Evolutionary conservation across 2,888 invertebrate genomes (phyloP).

Genomic region (Cosmia pyralina): DNA sequence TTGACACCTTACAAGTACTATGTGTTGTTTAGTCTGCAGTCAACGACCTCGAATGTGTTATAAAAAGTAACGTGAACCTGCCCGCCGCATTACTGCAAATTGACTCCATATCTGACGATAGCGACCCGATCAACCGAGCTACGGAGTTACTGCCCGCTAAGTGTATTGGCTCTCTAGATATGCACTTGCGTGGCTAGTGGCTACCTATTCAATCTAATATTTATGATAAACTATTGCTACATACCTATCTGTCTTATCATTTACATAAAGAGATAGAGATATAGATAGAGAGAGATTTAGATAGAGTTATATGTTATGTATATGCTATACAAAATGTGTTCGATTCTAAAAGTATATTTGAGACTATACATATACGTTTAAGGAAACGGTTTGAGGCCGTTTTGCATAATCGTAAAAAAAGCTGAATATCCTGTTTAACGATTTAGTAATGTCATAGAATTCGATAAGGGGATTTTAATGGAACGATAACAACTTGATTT

Average conservation of each 20-base stretch:
- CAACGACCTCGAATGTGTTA: conserved; percentile 79
- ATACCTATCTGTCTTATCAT: conserved; percentile 36
- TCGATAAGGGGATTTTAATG: conserved; percentile 46
- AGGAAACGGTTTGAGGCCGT: conserved; percentile 9
- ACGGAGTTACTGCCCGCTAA: conserved; percentile 59
- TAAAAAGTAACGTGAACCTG: conserved; percentile 87
- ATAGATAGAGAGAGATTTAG: no score
- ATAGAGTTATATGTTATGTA: no score
- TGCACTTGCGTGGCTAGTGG: conserved; percentile 45
- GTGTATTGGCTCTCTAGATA: conserved; percentile 67
- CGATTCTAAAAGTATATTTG: conserved; percentile 14
- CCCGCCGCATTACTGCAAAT: conserved; percentile 84
- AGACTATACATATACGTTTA: background rate
- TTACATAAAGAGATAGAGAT: no score
- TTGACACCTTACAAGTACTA: conserved; percentile 74
- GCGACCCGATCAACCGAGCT: conserved; percentile 55
- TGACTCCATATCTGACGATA: conserved; percentile 84
- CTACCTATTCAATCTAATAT: conserved; percentile 41
- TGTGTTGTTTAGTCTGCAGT: conserved; percentile 81
- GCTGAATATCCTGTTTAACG: conserved; percentile 42
- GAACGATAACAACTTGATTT: conserved; percentile 49
- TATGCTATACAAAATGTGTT: background rate
- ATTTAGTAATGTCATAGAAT: conserved; percentile 42
- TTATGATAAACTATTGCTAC: conserved; percentile 32
- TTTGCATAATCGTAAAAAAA: conserved; percentile 44